Percentiles rank a stretch among this genome's conserved stretches.
Conservation (phyloP, 2,888 invertebrate genomes). For the Taphrorychus bicolor region DNA sequence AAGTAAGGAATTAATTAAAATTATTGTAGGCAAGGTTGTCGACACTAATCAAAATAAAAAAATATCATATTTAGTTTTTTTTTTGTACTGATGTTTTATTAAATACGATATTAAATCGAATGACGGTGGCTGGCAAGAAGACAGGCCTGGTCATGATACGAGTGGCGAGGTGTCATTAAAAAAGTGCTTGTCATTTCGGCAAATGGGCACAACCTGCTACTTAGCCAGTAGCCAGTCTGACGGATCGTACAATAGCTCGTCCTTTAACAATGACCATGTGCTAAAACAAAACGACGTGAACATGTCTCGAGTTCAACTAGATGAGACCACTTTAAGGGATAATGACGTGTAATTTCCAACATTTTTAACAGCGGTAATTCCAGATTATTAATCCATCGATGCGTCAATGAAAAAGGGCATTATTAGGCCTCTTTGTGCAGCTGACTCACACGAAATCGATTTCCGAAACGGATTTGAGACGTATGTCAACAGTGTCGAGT, state of each 20-base stretch:
- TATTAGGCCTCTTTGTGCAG: slow-evolving; percentile 4
- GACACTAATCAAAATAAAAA: slow-evolving; percentile 5
- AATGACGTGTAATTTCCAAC: neutral
- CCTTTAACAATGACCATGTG: slow-evolving; percentile 33
- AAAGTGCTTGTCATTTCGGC: slow-evolving; percentile 59
- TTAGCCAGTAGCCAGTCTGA: slow-evolving; percentile 60
- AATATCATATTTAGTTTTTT: neutral
- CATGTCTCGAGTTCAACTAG: slow-evolving; percentile 3
- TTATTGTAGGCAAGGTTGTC: slow-evolving; percentile 5
- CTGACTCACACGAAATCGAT: slow-evolving; percentile 22
- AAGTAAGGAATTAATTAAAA: too few species aligned
- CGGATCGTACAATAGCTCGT: slow-evolving; percentile 54
- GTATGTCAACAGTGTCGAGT: slow-evolving; percentile 23
- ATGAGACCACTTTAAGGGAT: neutral
- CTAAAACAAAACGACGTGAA: slow-evolving; percentile 26
- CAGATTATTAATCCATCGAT: neutral
- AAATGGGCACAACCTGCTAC: slow-evolving; percentile 61
- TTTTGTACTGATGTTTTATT: slow-evolving; percentile 24
- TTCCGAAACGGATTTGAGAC: slow-evolving; percentile 21
- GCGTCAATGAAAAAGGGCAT: neutral
- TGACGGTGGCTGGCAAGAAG: slow-evolving; percentile 56
- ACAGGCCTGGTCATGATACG: slow-evolving; percentile 56
- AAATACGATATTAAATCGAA: slow-evolving; percentile 58
- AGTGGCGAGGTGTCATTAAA: slow-evolving; percentile 59
- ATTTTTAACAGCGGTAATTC: too few species aligned